These are phyloP conservation scores for Scaptomyza hsui DNA, from an alignment of 1,140 invertebrate species.

Conservation along the genomic window DNA sequence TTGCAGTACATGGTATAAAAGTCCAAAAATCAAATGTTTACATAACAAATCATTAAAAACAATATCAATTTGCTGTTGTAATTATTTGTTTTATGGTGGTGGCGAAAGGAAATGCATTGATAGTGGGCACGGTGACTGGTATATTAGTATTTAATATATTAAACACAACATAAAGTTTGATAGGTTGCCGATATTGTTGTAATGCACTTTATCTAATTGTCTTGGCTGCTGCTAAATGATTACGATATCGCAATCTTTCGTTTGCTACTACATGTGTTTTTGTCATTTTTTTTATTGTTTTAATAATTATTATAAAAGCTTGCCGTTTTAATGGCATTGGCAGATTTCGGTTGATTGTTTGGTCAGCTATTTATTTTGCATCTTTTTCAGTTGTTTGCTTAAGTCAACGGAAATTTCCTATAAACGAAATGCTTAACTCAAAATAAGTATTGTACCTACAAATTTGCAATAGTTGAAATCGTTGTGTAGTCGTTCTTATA, in stretches of 20 bases:
- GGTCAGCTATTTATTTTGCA: constrained; percentile 42
- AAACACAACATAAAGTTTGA: constrained; percentile 19
- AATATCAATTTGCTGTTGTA: constrained; percentile 4
- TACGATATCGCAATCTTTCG: constrained; percentile 1
- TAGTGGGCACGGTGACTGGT: constrained; percentile 17
- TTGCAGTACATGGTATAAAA: constrained; percentile 56
- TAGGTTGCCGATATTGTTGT: neutral
- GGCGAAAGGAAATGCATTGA: constrained; percentile 26
- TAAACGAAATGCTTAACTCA: constrained; percentile 17
- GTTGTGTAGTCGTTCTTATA: constrained; percentile 63
- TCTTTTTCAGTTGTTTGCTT: constrained; percentile 27
- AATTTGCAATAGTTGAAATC: constrained; percentile 40
- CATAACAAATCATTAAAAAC: constrained; percentile 19
- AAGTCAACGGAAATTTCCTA: constrained; percentile 41
- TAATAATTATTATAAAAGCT: constrained; percentile 34
- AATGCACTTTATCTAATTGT: constrained; percentile 18
- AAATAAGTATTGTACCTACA: constrained; percentile 26
- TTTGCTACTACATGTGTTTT: constrained; percentile 6
- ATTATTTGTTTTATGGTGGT: neutral
- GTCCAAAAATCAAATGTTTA: constrained; percentile 31
- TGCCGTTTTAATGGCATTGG: constrained; percentile 45
- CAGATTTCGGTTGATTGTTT: constrained; percentile 58
- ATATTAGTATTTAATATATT: neutral
- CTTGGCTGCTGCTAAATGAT: constrained; percentile 8
- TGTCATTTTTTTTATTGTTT: neutral